Conservation (phyloP, 1,140 invertebrate genomes). For the Ectropis grisescens region DNA sequence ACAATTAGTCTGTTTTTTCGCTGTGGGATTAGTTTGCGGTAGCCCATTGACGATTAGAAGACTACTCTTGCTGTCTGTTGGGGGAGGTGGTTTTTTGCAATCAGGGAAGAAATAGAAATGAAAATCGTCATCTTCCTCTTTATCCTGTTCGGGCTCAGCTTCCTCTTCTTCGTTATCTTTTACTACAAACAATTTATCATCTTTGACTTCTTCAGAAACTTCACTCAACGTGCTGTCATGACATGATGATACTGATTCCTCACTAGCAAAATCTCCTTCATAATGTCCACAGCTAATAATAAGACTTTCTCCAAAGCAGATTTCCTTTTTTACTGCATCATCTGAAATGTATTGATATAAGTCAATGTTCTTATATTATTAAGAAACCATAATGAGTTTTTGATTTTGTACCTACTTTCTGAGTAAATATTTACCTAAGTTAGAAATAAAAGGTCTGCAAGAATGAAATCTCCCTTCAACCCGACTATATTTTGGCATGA, state of each 20-base stretch:
- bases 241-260: constrained; percentile 37
- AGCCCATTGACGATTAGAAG: constrained; percentile 43
- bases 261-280: constrained; percentile 28
- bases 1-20: constrained; percentile 20
- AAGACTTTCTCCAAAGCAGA: constrained; percentile 59
- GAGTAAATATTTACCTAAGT: no score
- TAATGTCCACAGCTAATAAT: constrained; percentile 54
- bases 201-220: constrained; percentile 16
- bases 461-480: no score
- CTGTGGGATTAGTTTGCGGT: constrained; percentile 38
- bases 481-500: no score
- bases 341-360: constrained; percentile 23
- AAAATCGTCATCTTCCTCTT: constrained; percentile 49
- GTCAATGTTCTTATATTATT: constrained; percentile 3
- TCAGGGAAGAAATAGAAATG: constrained; percentile 59
- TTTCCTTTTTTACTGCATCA: constrained; percentile 36
- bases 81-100: constrained; percentile 29
- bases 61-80: constrained; percentile 30
- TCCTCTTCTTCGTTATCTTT: constrained; percentile 18
- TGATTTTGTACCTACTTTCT: no score
- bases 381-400: no score
- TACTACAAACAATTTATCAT: constrained; percentile 13
- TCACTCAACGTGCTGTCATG: constrained; percentile 21
- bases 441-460: no score
- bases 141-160: constrained; percentile 9